Evolutionary conservation across 2,888 invertebrate genomes (phyloP).

Genomic region (Calameuta pallipes): DNA sequence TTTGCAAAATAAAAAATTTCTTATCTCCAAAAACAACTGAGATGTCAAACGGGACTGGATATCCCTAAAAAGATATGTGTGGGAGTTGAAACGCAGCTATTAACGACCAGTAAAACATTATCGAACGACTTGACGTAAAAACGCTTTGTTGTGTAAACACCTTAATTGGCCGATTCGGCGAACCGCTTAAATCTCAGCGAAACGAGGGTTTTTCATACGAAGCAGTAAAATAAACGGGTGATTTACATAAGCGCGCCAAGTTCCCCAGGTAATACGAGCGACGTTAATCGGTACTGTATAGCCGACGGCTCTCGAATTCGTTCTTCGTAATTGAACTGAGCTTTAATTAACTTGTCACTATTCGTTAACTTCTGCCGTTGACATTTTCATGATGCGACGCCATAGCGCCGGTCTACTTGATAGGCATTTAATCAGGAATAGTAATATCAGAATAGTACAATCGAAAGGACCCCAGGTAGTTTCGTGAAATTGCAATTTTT

Average conservation of each 20-base stretch:
- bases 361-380: background rate
- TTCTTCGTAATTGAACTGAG: background rate
- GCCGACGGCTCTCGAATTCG: background rate
- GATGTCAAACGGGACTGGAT: no score
- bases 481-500: background rate
- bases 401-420: background rate
- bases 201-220: background rate
- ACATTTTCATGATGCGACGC: background rate
- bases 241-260: background rate
- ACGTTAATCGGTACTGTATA: background rate
- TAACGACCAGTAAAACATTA: background rate
- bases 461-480: background rate
- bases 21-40: no score
- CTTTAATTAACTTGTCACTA: background rate
- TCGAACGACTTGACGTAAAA: constrained; percentile 17
- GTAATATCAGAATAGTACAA: background rate
- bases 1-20: no score
- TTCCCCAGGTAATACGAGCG: background rate
- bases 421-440: background rate
- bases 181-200: background rate
- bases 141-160: constrained; percentile 33
- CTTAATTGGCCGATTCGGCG: constrained; percentile 33
- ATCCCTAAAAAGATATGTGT: no score
- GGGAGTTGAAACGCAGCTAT: background rate
- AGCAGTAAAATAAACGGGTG: background rate